A percentile compares a stretch with the other conserved stretches of the same genome.
Evolutionary conservation across 2,888 invertebrate genomes (phyloP).

Genomic region (Heliconius erato): DNA sequence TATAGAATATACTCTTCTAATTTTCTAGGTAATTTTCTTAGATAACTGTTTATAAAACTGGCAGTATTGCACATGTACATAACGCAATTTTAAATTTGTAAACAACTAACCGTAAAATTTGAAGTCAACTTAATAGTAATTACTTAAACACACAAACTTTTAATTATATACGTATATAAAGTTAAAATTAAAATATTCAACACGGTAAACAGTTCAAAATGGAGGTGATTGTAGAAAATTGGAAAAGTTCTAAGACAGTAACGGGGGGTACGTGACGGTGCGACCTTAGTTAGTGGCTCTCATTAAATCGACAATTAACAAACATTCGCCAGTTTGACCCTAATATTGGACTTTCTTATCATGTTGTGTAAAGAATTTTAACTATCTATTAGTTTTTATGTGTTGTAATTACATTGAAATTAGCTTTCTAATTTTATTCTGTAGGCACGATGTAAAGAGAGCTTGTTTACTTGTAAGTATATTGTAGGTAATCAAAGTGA

Average conservation of each 20-base stretch:
- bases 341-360: conserved; percentile 68
- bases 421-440: conserved; percentile 23
- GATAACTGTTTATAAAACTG: not conserved
- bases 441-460: conserved; percentile 5
- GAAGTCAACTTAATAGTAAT: not conserved
- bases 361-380: conserved; percentile 48
- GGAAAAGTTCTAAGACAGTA: conserved; percentile 77
- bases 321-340: conserved; percentile 68
- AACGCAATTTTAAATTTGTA: not conserved
- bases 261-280: conserved; percentile 64
- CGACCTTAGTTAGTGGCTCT: conserved; percentile 75
- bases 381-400: conserved; percentile 35
- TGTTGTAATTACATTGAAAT: conserved; percentile 15
- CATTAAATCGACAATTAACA: conserved; percentile 75
- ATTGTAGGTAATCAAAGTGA: not conserved
- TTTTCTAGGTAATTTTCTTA: not conserved
- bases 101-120: not conserved
- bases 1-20: too few species aligned
- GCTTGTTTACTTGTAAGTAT: not conserved
- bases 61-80: not conserved
- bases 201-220: conserved; percentile 62
- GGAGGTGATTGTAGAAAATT: conserved; percentile 74
- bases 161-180: conserved; percentile 33
- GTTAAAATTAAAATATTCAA: conserved; percentile 46
- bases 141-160: not conserved